These are phyloP conservation scores for Maniola hyperantus DNA, from an alignment of 2,888 invertebrate genomes.

Conservation along the genomic window DNA sequence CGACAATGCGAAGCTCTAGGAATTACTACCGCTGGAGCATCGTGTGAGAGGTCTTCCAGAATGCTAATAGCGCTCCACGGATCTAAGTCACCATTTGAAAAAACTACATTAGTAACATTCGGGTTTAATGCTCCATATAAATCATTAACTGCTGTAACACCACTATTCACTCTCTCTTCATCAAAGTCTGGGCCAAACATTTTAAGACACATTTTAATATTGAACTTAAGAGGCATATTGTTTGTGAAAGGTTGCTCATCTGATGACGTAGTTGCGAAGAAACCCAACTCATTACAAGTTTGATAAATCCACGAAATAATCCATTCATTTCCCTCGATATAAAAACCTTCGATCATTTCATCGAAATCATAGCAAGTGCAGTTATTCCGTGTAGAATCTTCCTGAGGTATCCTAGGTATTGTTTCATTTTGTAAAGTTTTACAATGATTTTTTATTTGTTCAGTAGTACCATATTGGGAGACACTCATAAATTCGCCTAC, in stretches of 20 bases:
- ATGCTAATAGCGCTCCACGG: constrained; percentile 83
- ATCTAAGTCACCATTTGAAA: constrained; percentile 83
- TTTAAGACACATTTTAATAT: constrained; percentile 63
- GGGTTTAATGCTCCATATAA: constrained; percentile 76
- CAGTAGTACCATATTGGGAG: constrained; percentile 63
- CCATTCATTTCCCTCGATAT: constrained; percentile 50
- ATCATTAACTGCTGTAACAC: constrained; percentile 68
- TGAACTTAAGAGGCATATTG: constrained; percentile 68
- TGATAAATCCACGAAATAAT: constrained; percentile 85
- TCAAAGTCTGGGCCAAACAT: constrained; percentile 68
- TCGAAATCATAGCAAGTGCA: constrained; percentile 64
- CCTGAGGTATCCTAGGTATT: constrained; percentile 37
- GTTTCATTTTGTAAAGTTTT: constrained; percentile 40
- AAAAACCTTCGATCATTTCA: constrained; percentile 49
- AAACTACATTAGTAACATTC: constrained; percentile 80
- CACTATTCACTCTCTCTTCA: constrained; percentile 57
- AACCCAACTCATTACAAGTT: constrained; percentile 90
- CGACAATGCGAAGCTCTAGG: constrained; percentile 62
- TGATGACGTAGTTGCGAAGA: constrained; percentile 85
- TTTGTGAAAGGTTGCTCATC: constrained; percentile 82
- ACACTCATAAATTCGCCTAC: constrained; percentile 53
- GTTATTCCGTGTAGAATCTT: constrained; percentile 39
- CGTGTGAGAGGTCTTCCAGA: constrained; percentile 65
- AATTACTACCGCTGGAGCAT: constrained; percentile 65
- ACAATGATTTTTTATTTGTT: constrained; percentile 56